Evolutionary conservation across 23 tunicate species (phyloP), one percentile per base, ranked within the genome.

Genomic region (Trididemnum miniatum): DNA sequence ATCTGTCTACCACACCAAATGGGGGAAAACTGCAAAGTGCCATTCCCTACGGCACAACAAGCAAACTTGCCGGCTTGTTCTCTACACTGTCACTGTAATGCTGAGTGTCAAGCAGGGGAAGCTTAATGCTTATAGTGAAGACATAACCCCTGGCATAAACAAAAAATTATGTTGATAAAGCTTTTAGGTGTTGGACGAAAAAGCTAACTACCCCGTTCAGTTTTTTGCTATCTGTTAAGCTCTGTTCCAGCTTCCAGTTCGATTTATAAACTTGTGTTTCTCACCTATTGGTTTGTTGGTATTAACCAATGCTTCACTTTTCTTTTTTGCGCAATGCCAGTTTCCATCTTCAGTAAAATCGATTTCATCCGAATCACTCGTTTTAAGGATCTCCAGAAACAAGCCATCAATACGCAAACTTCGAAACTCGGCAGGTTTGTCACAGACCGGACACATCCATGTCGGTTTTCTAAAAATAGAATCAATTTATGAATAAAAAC

Each of bases 381-480:
- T 79, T n/a, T 80, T 51, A 33, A 89, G 44, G 28, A 94, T 94
- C 51, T 94, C 83, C 38, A 44, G 65, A 54, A 94, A 94, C 71
- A 85, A 40, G 2, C 83, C 94, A 37, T 88, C 94, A n/a, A 88
- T 65, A 23, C 71, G 39, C 22, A 88, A 71, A 2, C 67, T 37
- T 2, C 25, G 28, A 59, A 89, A 94, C 18, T 74, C 74, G 0
- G 98, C 98, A 4, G 89, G 80, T 50, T 77, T 88, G 50, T 94
- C 85, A 71, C 98, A 94, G 34, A 94, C 98, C 5, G 98, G 98
- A 59, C 98, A 94, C 18, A 51, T 85, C 98, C 98, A 94, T 20
- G 98, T 84, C 1, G 94, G 94, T 59, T 89, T 89, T 33, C 97
- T 91, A 40, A 20, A 65, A 79, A 33, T 3, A 5, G n/a, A 62